Percentiles rank a stretch among this genome's conserved stretches.
phyloP scores from a whole-genome alignment of 2,797 vertebrate genomes.

The Aratinga solstitialis region DNA sequence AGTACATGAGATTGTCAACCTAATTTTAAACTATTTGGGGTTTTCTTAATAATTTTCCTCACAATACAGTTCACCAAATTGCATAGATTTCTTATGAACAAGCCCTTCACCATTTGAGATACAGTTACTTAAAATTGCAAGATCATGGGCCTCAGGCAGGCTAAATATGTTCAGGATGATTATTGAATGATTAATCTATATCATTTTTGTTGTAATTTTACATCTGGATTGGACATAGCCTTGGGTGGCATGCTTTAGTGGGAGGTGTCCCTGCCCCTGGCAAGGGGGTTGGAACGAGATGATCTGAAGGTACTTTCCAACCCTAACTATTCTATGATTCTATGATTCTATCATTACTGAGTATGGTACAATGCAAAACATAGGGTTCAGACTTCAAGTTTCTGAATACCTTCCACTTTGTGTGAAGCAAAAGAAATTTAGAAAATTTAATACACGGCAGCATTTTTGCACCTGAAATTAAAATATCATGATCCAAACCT shows the following conservation, averaged over 20 bases:
- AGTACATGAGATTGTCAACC: slow-evolving; percentile 23
- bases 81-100: neutral
- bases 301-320: too few relatives aligned
- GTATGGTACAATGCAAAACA: neutral
- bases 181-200: neutral
- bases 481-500: neutral
- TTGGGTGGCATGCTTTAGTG: too few relatives aligned
- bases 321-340: too few relatives aligned
- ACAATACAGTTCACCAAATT: neutral
- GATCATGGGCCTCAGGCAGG: neutral
- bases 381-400: neutral
- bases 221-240: too few relatives aligned
- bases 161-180: neutral
- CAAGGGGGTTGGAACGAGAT: too few relatives aligned
- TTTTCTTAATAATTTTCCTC: slow-evolving; percentile 30
- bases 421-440: neutral
- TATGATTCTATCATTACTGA: neutral
- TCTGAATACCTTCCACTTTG: neutral
- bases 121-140: neutral
- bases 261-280: too few relatives aligned
- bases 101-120: neutral
- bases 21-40: neutral
- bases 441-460: neutral
- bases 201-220: neutral
- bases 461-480: neutral